Base-by-base conservation (phyloP, 1,140 invertebrate genomes). In the Copidosoma floridanum region DNA sequence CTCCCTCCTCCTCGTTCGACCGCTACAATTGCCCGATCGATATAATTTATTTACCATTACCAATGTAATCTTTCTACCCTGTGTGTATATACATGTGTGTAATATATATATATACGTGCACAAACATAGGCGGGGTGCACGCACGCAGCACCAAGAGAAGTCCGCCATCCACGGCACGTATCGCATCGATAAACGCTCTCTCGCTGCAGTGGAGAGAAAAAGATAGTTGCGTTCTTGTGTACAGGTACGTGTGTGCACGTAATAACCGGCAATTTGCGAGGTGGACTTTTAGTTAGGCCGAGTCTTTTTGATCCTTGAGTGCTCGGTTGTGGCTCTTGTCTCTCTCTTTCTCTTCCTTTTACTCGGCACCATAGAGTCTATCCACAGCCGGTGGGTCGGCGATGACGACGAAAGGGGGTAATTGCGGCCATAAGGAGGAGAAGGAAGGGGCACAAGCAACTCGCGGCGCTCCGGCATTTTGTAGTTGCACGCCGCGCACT, bases 191-290 rank as follows among this genome's bases (percentile, higher is more conserved):
- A 71, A 74, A 74, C 70, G 71, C 71, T 11, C 29, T 20, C 14
- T 24, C 48, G 24, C 32, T 67, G 72, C 68, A n/a, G n/a, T n/a
- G n/a, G n/a, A n/a, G n/a, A n/a, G n/a, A n/a, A n/a, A n/a, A n/a
- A n/a, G n/a, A n/a, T n/a, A n/a, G n/a, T n/a, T n/a, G n/a, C n/a
- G n/a, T n/a, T n/a, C n/a, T n/a, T n/a, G n/a, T n/a, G n/a, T n/a
- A n/a, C n/a, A n/a, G n/a, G n/a, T n/a, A n/a, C n/a, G n/a, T n/a
- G 58, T 66, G 27, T 16, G 40, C 26, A 8, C 41, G 70, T 77
- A 78, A 79, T 80, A 78, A 75, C 72, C 69, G 61, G 71, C 71
- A 79, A 79, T 81, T 81, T 79, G 68, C 68, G 67, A 71, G 66
- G 65, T 65, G 73, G 69, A 72, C 73, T 73, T 76, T 76, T 75